Base-by-base conservation (phyloP, 2,888 invertebrate genomes). In the Trachelus troglodyta region DNA sequence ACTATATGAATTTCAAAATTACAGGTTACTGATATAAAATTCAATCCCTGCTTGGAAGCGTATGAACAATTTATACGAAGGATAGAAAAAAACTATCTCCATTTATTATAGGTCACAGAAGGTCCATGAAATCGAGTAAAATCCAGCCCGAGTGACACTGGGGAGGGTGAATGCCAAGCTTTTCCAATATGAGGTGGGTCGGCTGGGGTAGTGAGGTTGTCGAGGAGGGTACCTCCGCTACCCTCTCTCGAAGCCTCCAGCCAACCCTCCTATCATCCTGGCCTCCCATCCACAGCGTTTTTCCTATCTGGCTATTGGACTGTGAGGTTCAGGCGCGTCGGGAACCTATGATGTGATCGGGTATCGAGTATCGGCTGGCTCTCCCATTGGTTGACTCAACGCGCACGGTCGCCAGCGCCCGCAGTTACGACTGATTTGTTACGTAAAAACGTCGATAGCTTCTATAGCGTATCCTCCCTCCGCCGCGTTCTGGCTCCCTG, bases 401-500 rank as follows among this genome's bases (percentile, higher is more conserved):
- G 89, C 90, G 90, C 90, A 89, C 89, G 87, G 89, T 88, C 88
- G 87, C 83, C 81, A 83, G 87, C 87, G 89, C 56, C 23, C 88
- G 86, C 87, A 89, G 90, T 90, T 90, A 89, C 91, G 90, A 91
- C 91, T 91, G 91, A 91, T 91, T 91, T 91, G 91, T 91, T 91
- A 91, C 91, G 91, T 90, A 91, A 91, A 91, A 91, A 91, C 91
- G 91, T 91, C 91, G 91, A 91, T 91, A 91, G 89, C 88, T 88
- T 88, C 88, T 89, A 89, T 90, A 88, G 85, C 86, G 84, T 88
- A 87, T 84, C 83, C 80, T 81, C 81, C 77, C 81, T 79, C 80
- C 74, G 83, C 78, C 81, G 79, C 82, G 83, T 23, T 31, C 56
- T 56, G 56, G 71, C 85, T 87, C 86, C 81, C 81, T 83, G 85